Percentiles rank a stretch among this genome's conserved stretches.
These are phyloP conservation scores for Brevimyrus niger DNA, from an alignment of 2,113 vertebrate genomes.

Conservation along the genomic window DNA sequence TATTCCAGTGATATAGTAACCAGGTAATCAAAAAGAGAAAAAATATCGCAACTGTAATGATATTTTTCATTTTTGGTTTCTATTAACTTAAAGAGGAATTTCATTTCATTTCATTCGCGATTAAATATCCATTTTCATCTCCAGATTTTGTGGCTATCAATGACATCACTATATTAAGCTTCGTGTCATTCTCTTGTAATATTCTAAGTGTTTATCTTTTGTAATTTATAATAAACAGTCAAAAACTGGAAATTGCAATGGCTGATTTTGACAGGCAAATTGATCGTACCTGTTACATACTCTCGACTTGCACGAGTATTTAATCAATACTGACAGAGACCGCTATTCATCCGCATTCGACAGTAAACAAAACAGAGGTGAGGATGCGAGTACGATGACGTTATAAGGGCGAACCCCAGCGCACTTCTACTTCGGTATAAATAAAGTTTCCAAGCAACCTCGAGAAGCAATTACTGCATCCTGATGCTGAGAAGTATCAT, in stretches of 20 bases:
- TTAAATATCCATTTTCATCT: not conserved
- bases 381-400: constrained; percentile 32
- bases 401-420: not conserved
- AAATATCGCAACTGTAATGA: not conserved
- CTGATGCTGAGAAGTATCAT: not conserved
- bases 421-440: constrained; percentile 35
- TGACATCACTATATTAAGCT: not conserved
- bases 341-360: constrained; percentile 2
- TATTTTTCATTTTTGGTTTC: not conserved
- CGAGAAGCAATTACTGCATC: constrained; percentile 15
- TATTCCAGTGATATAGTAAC: not conserved
- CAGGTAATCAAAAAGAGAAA: not conserved
- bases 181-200: not conserved
- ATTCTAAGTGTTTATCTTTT: not conserved
- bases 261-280: not conserved
- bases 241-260: not conserved
- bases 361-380: constrained; percentile 19
- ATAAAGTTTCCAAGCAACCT: constrained; percentile 38
- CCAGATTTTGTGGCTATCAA: not conserved
- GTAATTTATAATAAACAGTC: not conserved
- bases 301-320: not conserved
- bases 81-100: not conserved
- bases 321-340: constrained; percentile 25
- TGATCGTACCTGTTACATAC: not conserved
- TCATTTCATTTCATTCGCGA: not conserved